Conservation (phyloP, 2,888 invertebrate species). For the Drosophila imparisetae region DNA sequence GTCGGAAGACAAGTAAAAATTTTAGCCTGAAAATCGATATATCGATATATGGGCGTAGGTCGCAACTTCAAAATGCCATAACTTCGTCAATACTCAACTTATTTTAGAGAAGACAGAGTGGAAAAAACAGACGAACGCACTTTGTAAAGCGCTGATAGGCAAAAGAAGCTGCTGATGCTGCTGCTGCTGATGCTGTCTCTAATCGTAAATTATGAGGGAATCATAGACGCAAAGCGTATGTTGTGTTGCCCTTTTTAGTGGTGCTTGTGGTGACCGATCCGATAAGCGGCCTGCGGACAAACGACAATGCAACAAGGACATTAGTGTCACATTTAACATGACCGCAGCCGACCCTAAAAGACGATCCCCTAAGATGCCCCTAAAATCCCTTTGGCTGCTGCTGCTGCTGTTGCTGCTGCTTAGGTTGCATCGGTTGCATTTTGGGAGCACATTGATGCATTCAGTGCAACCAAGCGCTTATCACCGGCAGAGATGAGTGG, state of each 20-base stretch:
- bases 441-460: slow-evolving; percentile 68
- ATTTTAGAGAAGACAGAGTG: background rate
- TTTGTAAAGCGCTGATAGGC: slow-evolving; percentile 54
- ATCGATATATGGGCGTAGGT: no score
- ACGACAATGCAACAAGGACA: slow-evolving; percentile 76
- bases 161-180: slow-evolving; percentile 5
- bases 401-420: slow-evolving; percentile 15
- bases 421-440: slow-evolving; percentile 43
- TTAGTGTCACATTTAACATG: slow-evolving; percentile 78
- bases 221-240: slow-evolving; percentile 45
- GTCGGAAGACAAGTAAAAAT: background rate
- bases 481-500: slow-evolving; percentile 37
- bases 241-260: slow-evolving; percentile 4
- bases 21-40: no score
- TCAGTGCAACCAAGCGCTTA: slow-evolving; percentile 27
- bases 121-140: slow-evolving; percentile 62
- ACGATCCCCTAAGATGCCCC: slow-evolving; percentile 2
- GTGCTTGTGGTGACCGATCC: slow-evolving; percentile 29
- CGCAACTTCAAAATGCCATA: no score
- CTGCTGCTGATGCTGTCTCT: slow-evolving; percentile 21
- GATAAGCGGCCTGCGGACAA: slow-evolving; percentile 62
- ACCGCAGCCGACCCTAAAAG: slow-evolving; percentile 52
- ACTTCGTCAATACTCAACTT: background rate
- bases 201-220: slow-evolving; percentile 76
- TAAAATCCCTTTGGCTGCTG: slow-evolving; percentile 8